These are phyloP conservation scores for Phymorhynchus buccinoides DNA, from an alignment of 1,140 invertebrate species.

Conservation along the genomic window DNA sequence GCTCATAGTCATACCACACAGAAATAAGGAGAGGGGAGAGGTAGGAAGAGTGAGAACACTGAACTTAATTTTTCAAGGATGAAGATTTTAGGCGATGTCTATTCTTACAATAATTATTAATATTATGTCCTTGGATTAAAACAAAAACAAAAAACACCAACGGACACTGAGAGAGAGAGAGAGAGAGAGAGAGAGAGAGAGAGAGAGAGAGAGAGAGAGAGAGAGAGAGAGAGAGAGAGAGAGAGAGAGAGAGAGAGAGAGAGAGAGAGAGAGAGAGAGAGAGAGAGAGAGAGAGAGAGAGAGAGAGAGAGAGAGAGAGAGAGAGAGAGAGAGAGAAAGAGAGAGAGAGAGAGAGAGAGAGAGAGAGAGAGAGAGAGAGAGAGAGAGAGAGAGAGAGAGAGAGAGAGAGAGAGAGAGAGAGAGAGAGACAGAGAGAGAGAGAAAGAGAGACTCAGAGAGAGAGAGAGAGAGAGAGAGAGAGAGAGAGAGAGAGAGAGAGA, in stretches of 20 bases:
- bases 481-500: neutral
- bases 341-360: neutral
- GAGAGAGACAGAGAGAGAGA: neutral
- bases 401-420: constrained; percentile 23
- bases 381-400: constrained; percentile 9
- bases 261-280: constrained; percentile 14
- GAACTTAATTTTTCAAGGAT: too few relatives aligned
- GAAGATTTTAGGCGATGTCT: too few relatives aligned
- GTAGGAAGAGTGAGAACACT: too few relatives aligned
- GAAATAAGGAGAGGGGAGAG: too few relatives aligned
- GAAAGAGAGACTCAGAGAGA: neutral
- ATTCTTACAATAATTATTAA: neutral
- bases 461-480: neutral
- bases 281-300: constrained; percentile 4
- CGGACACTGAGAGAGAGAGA: neutral
- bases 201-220: neutral
- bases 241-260: neutral
- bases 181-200: neutral
- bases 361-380: constrained; percentile 16
- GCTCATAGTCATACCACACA: too few relatives aligned
- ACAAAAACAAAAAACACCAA: too few relatives aligned
- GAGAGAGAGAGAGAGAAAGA: neutral
- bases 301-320: neutral
- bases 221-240: neutral
- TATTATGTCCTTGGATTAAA: neutral